phyloP scores from a whole-genome alignment of 2,888 invertebrate species.

The Diogma glabrata region DNA sequence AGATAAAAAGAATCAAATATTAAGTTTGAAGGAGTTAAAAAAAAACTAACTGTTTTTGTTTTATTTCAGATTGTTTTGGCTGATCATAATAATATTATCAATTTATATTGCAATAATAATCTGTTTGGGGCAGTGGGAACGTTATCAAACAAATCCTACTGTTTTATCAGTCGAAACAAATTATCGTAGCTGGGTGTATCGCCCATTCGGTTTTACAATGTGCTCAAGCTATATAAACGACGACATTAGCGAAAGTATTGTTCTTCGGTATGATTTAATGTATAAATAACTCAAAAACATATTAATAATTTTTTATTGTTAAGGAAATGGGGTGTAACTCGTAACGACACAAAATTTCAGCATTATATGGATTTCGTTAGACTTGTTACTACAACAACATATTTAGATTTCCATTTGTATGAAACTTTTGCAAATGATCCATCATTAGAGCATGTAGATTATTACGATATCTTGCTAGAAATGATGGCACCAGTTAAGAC shows the following conservation, averaged over 20 bases:
- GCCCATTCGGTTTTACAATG: constrained; percentile 39
- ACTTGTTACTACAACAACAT: constrained; percentile 22
- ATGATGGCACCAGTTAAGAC: constrained; percentile 5
- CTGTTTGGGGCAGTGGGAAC: constrained; percentile 30
- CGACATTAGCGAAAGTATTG: constrained; percentile 25
- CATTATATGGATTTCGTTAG: constrained; percentile 27
- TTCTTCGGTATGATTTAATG: constrained; percentile 22
- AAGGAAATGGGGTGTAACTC: constrained; percentile 1
- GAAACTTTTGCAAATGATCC: constrained; percentile 25
- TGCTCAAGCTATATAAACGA: constrained; percentile 36
- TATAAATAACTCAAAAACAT: not conserved
- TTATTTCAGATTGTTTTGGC: constrained; percentile 27
- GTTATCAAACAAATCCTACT: constrained; percentile 40
- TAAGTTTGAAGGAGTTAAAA: too few species aligned
- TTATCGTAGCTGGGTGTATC: constrained; percentile 37
- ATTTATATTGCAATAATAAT: constrained; percentile 24
- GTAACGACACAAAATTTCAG: constrained; percentile 11
- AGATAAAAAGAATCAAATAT: too few species aligned
- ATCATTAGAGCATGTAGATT: constrained; percentile 21
- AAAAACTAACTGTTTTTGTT: too few species aligned
- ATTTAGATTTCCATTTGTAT: constrained; percentile 22
- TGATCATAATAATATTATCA: constrained; percentile 21
- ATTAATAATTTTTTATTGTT: not conserved
- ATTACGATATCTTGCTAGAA: constrained; percentile 20
- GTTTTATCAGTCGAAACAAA: constrained; percentile 41